Percentiles rank a stretch among this genome's conserved stretches.
These are phyloP conservation scores for Brachyptera putata DNA, from an alignment of 2,888 invertebrate genomes.

Conservation along the genomic window DNA sequence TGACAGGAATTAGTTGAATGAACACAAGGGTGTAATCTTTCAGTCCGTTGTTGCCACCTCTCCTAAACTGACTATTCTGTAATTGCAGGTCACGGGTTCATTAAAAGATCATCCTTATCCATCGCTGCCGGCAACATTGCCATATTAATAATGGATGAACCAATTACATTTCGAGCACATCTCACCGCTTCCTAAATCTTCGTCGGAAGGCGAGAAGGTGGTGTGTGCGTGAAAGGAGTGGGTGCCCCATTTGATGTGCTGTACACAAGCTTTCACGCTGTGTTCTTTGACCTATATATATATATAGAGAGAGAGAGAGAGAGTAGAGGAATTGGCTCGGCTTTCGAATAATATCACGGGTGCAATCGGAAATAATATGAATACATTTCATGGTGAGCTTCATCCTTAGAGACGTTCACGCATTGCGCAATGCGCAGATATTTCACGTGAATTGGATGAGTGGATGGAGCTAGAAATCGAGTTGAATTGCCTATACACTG, in stretches of 20 bases:
- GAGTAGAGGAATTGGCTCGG: too few species aligned
- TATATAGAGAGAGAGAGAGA: too few species aligned
- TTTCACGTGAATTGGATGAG: too few species aligned
- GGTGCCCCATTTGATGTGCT: background rate
- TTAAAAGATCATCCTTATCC: slow-evolving; percentile 20
- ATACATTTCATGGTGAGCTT: background rate
- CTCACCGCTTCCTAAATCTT: background rate
- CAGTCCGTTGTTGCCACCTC: background rate
- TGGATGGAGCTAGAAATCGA: too few species aligned
- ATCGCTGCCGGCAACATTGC: slow-evolving; percentile 14
- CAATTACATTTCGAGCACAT: slow-evolving; percentile 6
- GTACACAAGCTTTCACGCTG: background rate
- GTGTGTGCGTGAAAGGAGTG: background rate
- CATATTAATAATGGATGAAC: slow-evolving; percentile 21
- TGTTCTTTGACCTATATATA: background rate
- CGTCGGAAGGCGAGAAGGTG: too few species aligned
- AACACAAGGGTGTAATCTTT: background rate
- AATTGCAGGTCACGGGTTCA: slow-evolving; percentile 7
- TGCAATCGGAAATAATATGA: slow-evolving; percentile 1
- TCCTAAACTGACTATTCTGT: too few species aligned
- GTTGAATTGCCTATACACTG: too few species aligned
- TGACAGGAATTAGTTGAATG: too few species aligned
- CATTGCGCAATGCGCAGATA: too few species aligned
- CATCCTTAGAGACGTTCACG: too few species aligned
- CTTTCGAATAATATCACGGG: too few species aligned